phyloP scores from a whole-genome alignment of 2,797 vertebrate species.

The Cirrhinus molitorella region DNA sequence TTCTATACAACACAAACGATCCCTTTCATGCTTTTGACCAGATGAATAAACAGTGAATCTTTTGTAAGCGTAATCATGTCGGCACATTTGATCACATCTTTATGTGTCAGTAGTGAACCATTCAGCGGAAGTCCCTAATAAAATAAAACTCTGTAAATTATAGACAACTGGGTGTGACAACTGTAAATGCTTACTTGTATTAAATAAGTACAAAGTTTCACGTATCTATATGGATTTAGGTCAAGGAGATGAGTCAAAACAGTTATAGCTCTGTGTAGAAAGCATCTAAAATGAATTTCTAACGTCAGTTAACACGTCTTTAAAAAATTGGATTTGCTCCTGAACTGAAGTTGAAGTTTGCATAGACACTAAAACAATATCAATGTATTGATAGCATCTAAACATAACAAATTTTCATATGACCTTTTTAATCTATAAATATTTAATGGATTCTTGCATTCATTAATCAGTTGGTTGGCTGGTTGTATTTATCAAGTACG shows the following conservation, averaged over 20 bases:
- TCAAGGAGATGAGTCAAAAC: neutral
- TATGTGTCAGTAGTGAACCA: neutral
- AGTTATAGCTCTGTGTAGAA: neutral
- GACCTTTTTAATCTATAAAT: neutral
- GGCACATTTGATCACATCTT: neutral
- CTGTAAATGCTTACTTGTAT: neutral
- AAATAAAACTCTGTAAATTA: too few relatives aligned
- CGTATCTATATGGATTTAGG: neutral
- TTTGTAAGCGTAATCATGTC: too few relatives aligned
- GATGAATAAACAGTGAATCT: neutral
- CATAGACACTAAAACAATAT: neutral
- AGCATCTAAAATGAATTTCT: neutral
- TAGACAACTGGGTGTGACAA: neutral
- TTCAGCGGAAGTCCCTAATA: neutral
- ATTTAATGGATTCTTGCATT: neutral
- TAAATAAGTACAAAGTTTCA: neutral
- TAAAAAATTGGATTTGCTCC: neutral
- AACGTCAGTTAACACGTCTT: neutral
- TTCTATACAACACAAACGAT: neutral
- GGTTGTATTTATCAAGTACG: neutral
- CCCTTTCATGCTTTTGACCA: neutral
- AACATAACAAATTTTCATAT: neutral
- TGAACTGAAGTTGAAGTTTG: neutral
- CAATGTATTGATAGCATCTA: neutral
- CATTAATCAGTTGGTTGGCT: neutral